Evolutionary conservation across 2,888 invertebrate species (phyloP).

Genomic region (Aleiodes testaceus): DNA sequence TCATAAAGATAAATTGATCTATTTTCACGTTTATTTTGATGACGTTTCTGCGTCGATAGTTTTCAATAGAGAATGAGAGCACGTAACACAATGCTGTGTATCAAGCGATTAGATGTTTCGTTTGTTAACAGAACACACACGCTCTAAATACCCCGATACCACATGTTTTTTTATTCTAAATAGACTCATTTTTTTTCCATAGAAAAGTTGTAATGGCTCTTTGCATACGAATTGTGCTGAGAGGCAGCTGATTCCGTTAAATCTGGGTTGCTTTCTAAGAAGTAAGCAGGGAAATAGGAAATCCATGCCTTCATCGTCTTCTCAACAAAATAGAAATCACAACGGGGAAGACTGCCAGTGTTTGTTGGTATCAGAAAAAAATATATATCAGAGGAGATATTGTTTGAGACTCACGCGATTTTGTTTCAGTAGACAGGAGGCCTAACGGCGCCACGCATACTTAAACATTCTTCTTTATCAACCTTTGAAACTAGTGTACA

Average conservation of each 20-base stretch:
- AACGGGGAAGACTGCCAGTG: slow-evolving; percentile 22
- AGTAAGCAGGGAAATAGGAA: slow-evolving; percentile 3
- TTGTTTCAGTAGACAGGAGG: slow-evolving; percentile 25
- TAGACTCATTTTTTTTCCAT: neutral
- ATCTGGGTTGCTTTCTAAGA: slow-evolving; percentile 44
- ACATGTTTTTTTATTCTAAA: slow-evolving; percentile 18
- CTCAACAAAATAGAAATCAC: slow-evolving; percentile 25
- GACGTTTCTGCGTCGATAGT: neutral
- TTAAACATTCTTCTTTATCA: slow-evolving; percentile 14
- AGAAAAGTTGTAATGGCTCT: neutral
- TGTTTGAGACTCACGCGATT: slow-evolving; percentile 20
- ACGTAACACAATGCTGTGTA: neutral
- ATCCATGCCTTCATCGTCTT: slow-evolving; percentile 10
- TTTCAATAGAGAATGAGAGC: neutral
- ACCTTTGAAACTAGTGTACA: neutral
- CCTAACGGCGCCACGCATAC: slow-evolving; percentile 28
- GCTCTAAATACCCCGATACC: slow-evolving; percentile 24
- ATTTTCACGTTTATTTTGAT: too few relatives aligned
- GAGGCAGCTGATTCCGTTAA: slow-evolving; percentile 26
- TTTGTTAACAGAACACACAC: slow-evolving; percentile 9
- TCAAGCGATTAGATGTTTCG: slow-evolving; percentile 4
- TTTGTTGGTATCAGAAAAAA: slow-evolving; percentile 12
- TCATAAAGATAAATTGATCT: too few relatives aligned
- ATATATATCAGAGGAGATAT: neutral
- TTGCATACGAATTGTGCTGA: slow-evolving; percentile 32